Evolutionary conservation across 2,888 invertebrate species (phyloP).

Genomic region (Allygus modestus): DNA sequence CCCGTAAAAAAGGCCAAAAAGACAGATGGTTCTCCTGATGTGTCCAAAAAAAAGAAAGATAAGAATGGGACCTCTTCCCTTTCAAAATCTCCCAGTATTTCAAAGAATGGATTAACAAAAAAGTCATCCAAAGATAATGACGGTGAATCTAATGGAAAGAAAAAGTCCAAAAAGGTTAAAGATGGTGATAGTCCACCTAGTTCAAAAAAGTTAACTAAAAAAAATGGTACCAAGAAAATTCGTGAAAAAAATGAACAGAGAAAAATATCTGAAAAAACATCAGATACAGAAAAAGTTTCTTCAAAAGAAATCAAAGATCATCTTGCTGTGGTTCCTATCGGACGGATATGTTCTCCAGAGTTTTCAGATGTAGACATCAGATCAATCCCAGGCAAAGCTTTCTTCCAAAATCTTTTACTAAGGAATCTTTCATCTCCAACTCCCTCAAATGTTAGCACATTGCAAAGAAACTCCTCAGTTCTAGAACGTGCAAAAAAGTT

Average conservation of each 20-base stretch:
- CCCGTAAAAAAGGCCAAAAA: conserved; percentile 60
- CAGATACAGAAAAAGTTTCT: conserved; percentile 52
- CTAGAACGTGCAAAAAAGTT: conserved; percentile 84
- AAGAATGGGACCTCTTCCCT: conserved; percentile 35
- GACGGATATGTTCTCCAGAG: conserved; percentile 29
- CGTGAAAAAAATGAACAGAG: conserved; percentile 69
- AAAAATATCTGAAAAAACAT: conserved; percentile 70
- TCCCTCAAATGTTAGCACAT: conserved; percentile 72
- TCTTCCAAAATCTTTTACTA: conserved; percentile 85
- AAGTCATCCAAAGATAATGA: conserved; percentile 47
- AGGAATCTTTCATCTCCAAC: conserved; percentile 75
- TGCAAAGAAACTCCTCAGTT: conserved; percentile 79
- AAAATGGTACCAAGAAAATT: conserved; percentile 68
- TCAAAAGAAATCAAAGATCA: conserved; percentile 6
- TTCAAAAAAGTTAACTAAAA: conserved; percentile 71
- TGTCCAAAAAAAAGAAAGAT: conserved; percentile 61
- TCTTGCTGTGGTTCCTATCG: conserved; percentile 28
- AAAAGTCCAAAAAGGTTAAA: conserved; percentile 70
- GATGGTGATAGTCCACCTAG: conserved; percentile 70
- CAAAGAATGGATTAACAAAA: conserved; percentile 52
- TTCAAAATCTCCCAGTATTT: conserved; percentile 57
- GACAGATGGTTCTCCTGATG: conserved; percentile 52
- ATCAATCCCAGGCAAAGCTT: conserved; percentile 72
- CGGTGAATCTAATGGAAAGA: conserved; percentile 61
- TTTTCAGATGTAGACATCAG: conserved; percentile 60